Percentiles rank a stretch among this genome's conserved stretches.
Conservation (phyloP, 30 jellyfish, hydroid and myxozoan species). For the Cassiopea andromeda region DNA sequence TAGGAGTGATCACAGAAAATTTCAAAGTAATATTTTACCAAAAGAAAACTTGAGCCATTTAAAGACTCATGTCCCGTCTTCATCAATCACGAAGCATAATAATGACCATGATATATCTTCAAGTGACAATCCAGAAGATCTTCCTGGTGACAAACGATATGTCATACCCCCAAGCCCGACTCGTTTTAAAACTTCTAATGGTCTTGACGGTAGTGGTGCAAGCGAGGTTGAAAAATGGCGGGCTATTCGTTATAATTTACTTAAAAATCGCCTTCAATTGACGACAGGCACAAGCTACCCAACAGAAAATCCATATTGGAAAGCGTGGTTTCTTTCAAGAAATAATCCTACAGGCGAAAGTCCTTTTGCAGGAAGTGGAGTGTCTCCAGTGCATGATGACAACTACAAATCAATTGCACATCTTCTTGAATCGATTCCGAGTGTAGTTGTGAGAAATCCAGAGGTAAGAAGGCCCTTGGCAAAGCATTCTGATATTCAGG, state of each 20-base stretch:
- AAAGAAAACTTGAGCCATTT: not conserved
- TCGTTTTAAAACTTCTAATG: slow-evolving; percentile 9
- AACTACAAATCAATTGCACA: not conserved
- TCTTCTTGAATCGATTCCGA: not conserved
- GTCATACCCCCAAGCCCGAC: slow-evolving; percentile 70
- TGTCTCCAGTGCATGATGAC: slow-evolving; percentile 51
- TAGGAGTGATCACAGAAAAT: slow-evolving; percentile 15
- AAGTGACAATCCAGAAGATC: not conserved
- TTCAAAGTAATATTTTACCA: not conserved
- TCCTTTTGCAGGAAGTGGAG: not conserved
- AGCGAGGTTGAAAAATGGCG: slow-evolving; percentile 56
- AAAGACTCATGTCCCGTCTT: not conserved
- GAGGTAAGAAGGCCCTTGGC: not conserved
- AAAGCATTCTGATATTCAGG: slow-evolving; percentile 46
- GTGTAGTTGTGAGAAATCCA: not conserved
- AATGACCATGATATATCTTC: too few species aligned
- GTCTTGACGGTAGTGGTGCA: slow-evolving; percentile 67
- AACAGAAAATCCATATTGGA: slow-evolving; percentile 73
- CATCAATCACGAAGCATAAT: not conserved
- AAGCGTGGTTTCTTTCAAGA: slow-evolving; percentile 41
- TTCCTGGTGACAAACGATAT: slow-evolving; percentile 61
- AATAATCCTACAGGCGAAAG: not conserved
- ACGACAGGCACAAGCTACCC: slow-evolving; percentile 72
- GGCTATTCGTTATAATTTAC: slow-evolving; percentile 37
- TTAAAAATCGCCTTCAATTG: slow-evolving; percentile 54